Evolutionary conservation across 2,888 invertebrate genomes (phyloP).

Genomic region (Tuberolachnus salignus): DNA sequence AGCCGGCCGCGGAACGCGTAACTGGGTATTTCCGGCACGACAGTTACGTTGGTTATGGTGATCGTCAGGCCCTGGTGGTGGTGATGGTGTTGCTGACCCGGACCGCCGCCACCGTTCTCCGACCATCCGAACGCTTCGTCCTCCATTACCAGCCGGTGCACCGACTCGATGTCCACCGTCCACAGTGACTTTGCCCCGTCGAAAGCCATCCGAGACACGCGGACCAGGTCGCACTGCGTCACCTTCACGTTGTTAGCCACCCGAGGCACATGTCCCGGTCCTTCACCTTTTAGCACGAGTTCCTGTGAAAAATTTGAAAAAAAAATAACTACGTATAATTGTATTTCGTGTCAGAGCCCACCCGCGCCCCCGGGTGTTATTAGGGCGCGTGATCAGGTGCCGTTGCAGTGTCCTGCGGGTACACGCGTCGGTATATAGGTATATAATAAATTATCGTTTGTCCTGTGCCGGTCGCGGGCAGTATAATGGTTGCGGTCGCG

Average conservation of each 20-base stretch:
- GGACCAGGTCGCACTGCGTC: slow-evolving; percentile 70
- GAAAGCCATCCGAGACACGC: slow-evolving; percentile 69
- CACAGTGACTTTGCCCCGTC: slow-evolving; percentile 70
- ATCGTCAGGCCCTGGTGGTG: slow-evolving; percentile 60
- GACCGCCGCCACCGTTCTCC: slow-evolving; percentile 60
- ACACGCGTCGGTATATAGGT: neutral
- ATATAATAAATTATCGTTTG: slow-evolving; percentile 35
- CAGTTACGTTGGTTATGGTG: slow-evolving; percentile 63
- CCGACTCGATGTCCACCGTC: slow-evolving; percentile 70
- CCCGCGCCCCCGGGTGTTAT: neutral
- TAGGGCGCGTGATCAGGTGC: neutral
- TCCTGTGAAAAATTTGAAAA: slow-evolving; percentile 58
- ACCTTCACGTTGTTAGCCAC: slow-evolving; percentile 70
- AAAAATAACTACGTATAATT: neutral
- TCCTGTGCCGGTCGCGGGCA: neutral
- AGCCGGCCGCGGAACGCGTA: slow-evolving; percentile 75
- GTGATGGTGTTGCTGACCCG: slow-evolving; percentile 60
- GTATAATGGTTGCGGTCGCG: neutral
- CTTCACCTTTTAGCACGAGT: slow-evolving; percentile 57
- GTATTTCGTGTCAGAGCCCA: too few species aligned
- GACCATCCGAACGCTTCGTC: slow-evolving; percentile 71
- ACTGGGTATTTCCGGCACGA: slow-evolving; percentile 65
- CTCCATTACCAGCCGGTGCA: slow-evolving; percentile 70
- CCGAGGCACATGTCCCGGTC: slow-evolving; percentile 59
- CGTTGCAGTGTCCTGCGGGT: neutral